Percentiles rank a stretch among this genome's conserved stretches.
Conservation (phyloP, 1,140 invertebrate species). For the Periplaneta americana region DNA sequence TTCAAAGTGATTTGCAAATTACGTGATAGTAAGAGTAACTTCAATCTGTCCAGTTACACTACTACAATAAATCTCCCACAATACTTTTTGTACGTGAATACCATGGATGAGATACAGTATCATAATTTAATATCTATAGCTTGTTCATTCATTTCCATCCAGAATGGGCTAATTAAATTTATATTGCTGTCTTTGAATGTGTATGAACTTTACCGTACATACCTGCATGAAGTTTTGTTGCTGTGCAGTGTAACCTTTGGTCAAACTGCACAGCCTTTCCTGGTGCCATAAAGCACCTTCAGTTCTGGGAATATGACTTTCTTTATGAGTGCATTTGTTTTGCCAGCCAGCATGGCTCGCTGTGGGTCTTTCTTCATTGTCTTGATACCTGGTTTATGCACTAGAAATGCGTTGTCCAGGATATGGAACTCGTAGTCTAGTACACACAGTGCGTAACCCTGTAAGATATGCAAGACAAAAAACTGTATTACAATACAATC, state of each 20-base stretch:
- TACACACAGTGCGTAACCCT: conserved; percentile 83
- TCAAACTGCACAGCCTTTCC: conserved; percentile 74
- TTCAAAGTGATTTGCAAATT: no score
- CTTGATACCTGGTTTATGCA: conserved; percentile 84
- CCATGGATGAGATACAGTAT: no score
- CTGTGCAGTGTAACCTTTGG: neutral
- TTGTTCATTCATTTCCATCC: no score
- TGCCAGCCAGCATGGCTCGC: conserved; percentile 64
- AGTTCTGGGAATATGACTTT: conserved; percentile 79
- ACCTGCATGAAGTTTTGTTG: neutral
- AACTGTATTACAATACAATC: neutral
- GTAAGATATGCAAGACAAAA: conserved; percentile 30
- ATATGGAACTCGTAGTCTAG: conserved; percentile 87
- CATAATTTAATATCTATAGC: no score
- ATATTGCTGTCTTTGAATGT: no score
- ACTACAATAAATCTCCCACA: no score
- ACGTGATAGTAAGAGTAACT: no score
- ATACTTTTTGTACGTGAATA: no score
- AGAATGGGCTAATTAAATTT: no score
- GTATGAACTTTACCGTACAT: neutral
- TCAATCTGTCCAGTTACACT: no score
- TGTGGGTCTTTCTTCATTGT: conserved; percentile 68
- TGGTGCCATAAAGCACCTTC: conserved; percentile 72
- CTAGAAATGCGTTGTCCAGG: conserved; percentile 82
- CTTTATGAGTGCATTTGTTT: conserved; percentile 73